Percentiles rank a stretch among this genome's conserved stretches.
These are phyloP conservation scores for Clostera curtula DNA, from an alignment of 2,888 invertebrate species.

Conservation along the genomic window DNA sequence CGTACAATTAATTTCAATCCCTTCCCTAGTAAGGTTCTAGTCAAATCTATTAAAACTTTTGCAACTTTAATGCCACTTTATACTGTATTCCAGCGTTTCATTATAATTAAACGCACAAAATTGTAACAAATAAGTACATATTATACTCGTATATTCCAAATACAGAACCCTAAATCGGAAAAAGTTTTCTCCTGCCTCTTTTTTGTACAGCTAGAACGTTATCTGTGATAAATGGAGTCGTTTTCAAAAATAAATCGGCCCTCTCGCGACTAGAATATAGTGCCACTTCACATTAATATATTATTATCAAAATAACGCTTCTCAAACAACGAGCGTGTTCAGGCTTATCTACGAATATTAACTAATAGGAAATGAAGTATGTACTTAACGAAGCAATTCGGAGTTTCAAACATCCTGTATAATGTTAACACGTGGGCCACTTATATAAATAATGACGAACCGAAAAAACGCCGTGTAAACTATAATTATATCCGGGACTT, in stretches of 20 bases:
- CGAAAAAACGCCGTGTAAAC: constrained; percentile 45
- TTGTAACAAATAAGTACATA: too few relatives aligned
- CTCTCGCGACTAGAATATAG: constrained; percentile 51
- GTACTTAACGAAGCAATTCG: constrained; percentile 55
- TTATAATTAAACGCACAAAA: too few relatives aligned
- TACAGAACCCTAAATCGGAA: too few relatives aligned
- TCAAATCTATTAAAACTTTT: too few relatives aligned
- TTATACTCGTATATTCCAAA: too few relatives aligned
- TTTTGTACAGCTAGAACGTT: constrained; percentile 50
- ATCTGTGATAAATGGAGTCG: constrained; percentile 68
- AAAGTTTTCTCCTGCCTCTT: too few relatives aligned
- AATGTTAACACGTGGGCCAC: constrained; percentile 56
- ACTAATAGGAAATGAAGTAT: constrained; percentile 60
- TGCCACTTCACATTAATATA: constrained; percentile 61
- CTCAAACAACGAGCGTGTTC: constrained; percentile 35
- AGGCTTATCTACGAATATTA: constrained; percentile 60
- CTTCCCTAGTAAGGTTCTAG: too few relatives aligned
- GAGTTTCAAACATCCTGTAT: constrained; percentile 65
- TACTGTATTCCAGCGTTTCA: too few relatives aligned
- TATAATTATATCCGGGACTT: constrained; percentile 46
- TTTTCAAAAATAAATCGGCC: constrained; percentile 69
- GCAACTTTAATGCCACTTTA: too few relatives aligned
- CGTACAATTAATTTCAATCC: too few relatives aligned
- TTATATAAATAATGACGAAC: constrained; percentile 60
- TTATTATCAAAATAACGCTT: constrained; percentile 61